A percentile compares a stretch with the other conserved stretches of the same genome.
Evolutionary conservation across 2,113 vertebrate genomes (phyloP).

Genomic region (Eclectus roratus): DNA sequence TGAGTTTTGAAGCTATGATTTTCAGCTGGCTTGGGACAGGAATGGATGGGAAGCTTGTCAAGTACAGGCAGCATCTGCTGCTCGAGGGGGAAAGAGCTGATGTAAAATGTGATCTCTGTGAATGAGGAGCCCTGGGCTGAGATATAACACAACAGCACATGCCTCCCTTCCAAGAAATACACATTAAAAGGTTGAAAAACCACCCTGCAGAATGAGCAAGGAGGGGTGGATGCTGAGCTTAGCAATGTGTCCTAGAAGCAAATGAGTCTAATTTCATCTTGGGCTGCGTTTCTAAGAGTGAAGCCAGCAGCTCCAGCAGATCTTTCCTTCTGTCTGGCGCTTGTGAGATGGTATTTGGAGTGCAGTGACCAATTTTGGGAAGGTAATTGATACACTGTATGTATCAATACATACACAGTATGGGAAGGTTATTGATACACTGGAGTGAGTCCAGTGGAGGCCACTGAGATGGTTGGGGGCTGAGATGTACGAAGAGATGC

Average conservation of each 20-base stretch:
- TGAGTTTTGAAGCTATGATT: neutral
- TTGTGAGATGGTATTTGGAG: neutral
- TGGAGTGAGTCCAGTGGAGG: neutral
- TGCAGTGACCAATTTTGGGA: rapidly evolving
- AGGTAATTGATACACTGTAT: neutral
- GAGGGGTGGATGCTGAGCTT: neutral
- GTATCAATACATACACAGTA: neutral
- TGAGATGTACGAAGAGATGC: neutral
- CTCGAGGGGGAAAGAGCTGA: neutral
- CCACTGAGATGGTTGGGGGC: neutral
- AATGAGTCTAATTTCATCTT: neutral
- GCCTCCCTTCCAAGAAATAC: neutral
- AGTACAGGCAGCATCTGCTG: neutral
- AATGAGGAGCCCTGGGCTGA: neutral
- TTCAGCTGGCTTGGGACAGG: neutral
- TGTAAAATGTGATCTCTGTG: neutral
- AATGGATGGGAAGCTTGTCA: constrained; percentile 6
- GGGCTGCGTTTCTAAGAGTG: neutral
- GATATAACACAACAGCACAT: neutral
- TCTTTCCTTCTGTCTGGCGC: neutral
- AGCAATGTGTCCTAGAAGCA: neutral
- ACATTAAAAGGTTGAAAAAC: neutral
- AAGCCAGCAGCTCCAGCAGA: neutral
- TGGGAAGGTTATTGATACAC: neutral
- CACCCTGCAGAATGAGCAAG: neutral